Conservation (phyloP, 2,113 vertebrate species). For the Formicarius rufipectus region DNA sequence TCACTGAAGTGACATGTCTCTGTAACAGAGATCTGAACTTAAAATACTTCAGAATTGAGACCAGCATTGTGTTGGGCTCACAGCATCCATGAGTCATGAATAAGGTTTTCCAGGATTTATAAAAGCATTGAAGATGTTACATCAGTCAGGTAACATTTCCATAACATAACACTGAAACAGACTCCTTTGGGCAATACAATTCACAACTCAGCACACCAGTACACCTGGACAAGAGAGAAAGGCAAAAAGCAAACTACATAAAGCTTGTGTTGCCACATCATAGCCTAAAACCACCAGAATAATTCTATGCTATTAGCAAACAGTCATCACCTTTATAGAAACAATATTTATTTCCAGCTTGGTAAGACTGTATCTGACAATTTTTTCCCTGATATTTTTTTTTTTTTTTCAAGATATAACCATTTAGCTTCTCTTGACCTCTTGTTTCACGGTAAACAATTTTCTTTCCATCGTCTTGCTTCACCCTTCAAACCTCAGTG, state of each 20-base stretch:
- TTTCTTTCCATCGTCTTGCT: not conserved
- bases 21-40: not conserved
- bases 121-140: not conserved
- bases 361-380: not conserved
- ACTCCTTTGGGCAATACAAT: not conserved
- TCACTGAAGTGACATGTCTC: not conserved
- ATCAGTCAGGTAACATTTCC: not conserved
- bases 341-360: not conserved
- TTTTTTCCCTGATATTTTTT: not conserved
- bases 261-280: not conserved
- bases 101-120: not conserved
- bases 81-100: not conserved
- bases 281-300: not conserved
- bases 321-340: not conserved
- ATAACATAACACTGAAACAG: not conserved
- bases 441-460: not conserved
- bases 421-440: not conserved
- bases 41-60: not conserved
- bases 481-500: not conserved
- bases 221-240: not conserved
- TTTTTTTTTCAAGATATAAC: not conserved
- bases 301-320: not conserved
- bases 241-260: not conserved
- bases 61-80: fast-evolving
- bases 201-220: not conserved